These are phyloP conservation scores for Pelecanoides urinatrix DNA, from an alignment of 2,113 vertebrate species.

Conservation along the genomic window DNA sequence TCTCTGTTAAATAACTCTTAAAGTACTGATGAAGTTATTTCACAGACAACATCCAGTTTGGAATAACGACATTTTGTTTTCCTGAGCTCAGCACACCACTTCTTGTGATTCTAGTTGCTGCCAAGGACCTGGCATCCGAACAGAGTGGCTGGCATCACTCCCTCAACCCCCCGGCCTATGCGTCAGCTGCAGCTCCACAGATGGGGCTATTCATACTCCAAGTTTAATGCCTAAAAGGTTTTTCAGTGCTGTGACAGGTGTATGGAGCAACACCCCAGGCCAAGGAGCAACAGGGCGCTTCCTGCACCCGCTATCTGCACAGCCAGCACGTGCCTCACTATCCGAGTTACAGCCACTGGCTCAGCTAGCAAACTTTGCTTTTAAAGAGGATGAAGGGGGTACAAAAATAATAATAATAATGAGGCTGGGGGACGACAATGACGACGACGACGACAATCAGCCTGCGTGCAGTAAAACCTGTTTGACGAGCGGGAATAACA, in stretches of 20 bases:
- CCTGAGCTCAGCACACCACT: neutral
- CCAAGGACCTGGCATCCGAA: accelerated
- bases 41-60: neutral
- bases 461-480: neutral
- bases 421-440: accelerated
- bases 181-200: accelerated
- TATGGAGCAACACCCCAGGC: accelerated
- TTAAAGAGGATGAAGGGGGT: neutral
- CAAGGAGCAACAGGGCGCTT: neutral
- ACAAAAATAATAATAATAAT: neutral
- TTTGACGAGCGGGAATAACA: neutral
- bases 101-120: neutral
- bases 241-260: accelerated
- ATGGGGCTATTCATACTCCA: neutral
- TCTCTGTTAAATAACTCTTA: neutral
- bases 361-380: neutral
- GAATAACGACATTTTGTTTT: neutral
- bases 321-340: accelerated
- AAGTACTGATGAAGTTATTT: neutral
- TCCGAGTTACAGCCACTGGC: no score
- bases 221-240: neutral
- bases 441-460: neutral
- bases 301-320: neutral
- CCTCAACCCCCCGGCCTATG: accelerated
- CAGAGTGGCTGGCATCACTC: neutral